Evolutionary conservation across 2,888 invertebrate genomes (phyloP).

Genomic region (Eulithis testata): DNA sequence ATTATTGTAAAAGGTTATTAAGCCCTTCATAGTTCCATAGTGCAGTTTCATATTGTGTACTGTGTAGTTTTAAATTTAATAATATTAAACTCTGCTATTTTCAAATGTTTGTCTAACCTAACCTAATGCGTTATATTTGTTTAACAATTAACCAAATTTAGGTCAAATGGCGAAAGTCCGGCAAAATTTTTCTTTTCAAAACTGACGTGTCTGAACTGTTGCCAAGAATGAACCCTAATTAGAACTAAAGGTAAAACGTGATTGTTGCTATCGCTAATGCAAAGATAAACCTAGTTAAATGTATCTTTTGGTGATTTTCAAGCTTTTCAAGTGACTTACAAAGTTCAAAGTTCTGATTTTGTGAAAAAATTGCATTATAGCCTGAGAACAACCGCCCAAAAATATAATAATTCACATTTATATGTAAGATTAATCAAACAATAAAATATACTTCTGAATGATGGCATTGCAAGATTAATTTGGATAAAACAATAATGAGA

Average conservation of each 20-base stretch:
- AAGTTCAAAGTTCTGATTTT: no score
- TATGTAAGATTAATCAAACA: constrained; percentile 43
- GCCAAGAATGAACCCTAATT: constrained; percentile 52
- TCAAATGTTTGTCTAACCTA: constrained; percentile 1
- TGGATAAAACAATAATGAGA: constrained; percentile 50
- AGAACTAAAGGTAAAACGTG: constrained; percentile 41
- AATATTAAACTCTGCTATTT: neutral
- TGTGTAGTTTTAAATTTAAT: no score
- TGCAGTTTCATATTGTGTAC: no score
- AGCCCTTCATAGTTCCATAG: no score
- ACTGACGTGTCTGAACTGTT: constrained; percentile 47
- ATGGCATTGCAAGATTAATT: constrained; percentile 40
- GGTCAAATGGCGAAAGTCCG: constrained; percentile 39
- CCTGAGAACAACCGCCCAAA: neutral
- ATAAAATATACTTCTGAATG: constrained; percentile 42
- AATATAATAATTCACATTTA: neutral
- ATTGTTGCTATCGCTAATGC: no score
- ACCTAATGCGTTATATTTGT: constrained; percentile 37
- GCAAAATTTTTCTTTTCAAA: constrained; percentile 40
- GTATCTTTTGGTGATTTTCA: no score
- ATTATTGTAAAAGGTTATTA: no score
- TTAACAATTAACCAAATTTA: constrained; percentile 47
- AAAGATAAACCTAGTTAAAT: no score
- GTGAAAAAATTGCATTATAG: no score
- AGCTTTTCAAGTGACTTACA: no score